Percentiles rank a stretch among this genome's conserved stretches.
Conservation (phyloP, 2,797 vertebrate species). For the Hozukius guyotensis region DNA sequence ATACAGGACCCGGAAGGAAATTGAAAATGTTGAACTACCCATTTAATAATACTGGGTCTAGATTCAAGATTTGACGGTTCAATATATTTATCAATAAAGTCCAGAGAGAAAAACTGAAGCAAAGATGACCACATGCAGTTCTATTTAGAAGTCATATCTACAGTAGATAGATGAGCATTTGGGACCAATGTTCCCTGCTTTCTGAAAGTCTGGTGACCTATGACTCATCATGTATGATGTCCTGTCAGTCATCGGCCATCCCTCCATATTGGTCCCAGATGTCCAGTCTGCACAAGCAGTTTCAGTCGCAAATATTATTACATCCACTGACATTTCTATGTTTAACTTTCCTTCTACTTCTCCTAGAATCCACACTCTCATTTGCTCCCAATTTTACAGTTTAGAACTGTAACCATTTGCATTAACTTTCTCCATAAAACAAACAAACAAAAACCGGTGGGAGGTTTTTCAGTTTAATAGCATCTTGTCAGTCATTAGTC, state of each 20-base stretch:
- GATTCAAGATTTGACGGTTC: background rate
- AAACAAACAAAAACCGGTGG: too few species aligned
- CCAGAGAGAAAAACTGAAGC: background rate
- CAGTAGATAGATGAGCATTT: background rate
- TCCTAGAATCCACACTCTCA: background rate
- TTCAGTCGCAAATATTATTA: background rate
- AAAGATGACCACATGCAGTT: background rate
- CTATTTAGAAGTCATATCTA: background rate
- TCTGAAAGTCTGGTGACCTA: background rate
- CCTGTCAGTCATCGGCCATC: background rate
- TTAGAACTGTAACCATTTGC: background rate
- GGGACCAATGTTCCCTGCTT: background rate
- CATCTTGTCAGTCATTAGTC: slow-evolving; percentile 8
- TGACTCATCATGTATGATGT: background rate
- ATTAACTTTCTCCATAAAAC: background rate
- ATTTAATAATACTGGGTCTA: background rate
- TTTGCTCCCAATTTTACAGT: background rate
- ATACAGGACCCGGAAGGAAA: background rate
- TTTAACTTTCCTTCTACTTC: background rate
- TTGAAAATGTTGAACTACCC: background rate
- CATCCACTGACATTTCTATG: background rate
- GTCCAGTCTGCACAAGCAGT: background rate
- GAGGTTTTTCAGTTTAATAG: background rate
- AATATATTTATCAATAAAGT: background rate
- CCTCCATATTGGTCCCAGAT: background rate